A percentile compares a stretch with the other conserved stretches of the same genome.
Conservation (phyloP, 2,797 vertebrate species). For the Premnoplex brunnescens region DNA sequence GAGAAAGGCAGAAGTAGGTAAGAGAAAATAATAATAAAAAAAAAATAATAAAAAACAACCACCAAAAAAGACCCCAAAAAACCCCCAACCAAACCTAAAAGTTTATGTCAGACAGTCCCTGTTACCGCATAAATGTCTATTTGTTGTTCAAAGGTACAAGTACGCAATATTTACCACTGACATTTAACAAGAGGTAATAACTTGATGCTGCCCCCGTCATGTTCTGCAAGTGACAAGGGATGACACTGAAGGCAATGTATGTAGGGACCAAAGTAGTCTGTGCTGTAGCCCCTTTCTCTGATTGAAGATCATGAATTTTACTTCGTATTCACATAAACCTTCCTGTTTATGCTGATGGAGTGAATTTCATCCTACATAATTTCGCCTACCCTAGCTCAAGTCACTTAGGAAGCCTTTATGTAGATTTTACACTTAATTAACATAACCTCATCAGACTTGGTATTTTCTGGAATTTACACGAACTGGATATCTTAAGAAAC, state of each 20-base stretch:
- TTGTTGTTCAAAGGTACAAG: neutral
- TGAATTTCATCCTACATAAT: conserved; percentile 52
- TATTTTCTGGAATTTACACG: conserved; percentile 43
- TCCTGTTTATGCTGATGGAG: conserved; percentile 52
- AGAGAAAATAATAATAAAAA: neutral
- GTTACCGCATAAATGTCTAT: neutral
- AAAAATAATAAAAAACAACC: neutral
- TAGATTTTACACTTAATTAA: conserved; percentile 65
- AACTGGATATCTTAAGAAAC: conserved; percentile 23
- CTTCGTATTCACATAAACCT: neutral
- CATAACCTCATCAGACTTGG: conserved; percentile 43
- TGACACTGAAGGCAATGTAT: neutral
- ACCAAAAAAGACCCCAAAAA: neutral
- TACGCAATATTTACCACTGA: neutral
- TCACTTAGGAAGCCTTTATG: conserved; percentile 55
- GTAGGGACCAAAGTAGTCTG: neutral
- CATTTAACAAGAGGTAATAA: neutral
- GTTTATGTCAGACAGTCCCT: neutral
- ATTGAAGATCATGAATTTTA: conserved; percentile 10
- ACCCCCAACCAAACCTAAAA: neutral
- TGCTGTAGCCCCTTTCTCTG: neutral
- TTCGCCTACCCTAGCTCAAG: conserved; percentile 28
- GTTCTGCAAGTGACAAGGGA: neutral
- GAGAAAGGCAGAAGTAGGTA: rapidly evolving
- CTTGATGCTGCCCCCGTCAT: neutral